Evolutionary conservation across 2,113 vertebrate genomes (phyloP).

Genomic region (Lutjanus erythropterus): DNA sequence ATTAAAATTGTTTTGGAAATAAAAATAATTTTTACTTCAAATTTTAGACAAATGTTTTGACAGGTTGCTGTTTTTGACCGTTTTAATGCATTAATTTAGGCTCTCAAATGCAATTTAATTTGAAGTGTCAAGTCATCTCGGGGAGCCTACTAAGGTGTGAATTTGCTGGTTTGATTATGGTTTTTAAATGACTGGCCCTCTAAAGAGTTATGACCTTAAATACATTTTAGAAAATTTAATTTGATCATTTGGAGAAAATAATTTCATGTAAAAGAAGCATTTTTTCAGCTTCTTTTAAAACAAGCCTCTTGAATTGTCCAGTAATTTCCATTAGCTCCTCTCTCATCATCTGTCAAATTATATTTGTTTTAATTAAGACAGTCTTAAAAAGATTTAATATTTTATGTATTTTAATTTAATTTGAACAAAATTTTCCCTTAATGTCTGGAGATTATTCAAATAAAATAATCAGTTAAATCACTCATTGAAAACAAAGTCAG

Average conservation of each 20-base stretch:
- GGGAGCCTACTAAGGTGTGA: not conserved
- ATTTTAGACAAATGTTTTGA: not conserved
- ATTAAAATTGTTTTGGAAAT: not conserved
- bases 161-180: not conserved
- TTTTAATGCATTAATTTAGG: constrained; percentile 1
- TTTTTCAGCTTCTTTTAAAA: not conserved
- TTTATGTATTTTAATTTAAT: not conserved
- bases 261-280: not conserved
- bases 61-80: not conserved
- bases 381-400: not conserved
- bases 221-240: not conserved
- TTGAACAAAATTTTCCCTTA: too few species aligned
- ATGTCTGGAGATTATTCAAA: not conserved
- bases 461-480: not conserved
- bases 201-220: not conserved
- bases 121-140: not conserved
- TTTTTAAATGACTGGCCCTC: not conserved
- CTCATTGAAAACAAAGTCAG: not conserved
- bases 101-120: not conserved
- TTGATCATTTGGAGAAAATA: not conserved
- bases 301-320: not conserved
- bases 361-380: not conserved
- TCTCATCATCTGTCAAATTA: not conserved
- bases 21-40: not conserved
- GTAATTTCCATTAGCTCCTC: not conserved